Base-by-base conservation (phyloP, 1,140 invertebrate genomes). In the Papilio polytes region DNA sequence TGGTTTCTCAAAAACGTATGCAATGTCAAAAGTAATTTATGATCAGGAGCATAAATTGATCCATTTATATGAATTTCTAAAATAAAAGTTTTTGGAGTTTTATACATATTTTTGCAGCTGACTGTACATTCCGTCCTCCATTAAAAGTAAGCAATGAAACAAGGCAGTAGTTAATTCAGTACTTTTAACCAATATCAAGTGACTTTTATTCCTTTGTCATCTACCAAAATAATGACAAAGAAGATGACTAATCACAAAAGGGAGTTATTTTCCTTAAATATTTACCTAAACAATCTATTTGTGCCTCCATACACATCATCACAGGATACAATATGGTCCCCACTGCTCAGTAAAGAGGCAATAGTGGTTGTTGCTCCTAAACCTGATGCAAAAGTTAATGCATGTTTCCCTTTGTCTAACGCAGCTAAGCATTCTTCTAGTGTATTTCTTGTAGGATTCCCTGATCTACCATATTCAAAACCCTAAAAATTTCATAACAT, bases 261-360 rank as follows among this genome's bases (percentile, higher is more conserved):
- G 36, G 36, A 41, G 0, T 41, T 8, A 41, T 41, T 41, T 41
- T 41, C 36, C 36, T 41, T 41, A 41, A 41, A 41, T 41, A 81
- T 77, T 82, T 82, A 94, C 95, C 94, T 95, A 73, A 97, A 96
- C 20, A 96, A 95, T 85, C 97, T 95, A 84, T 97, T 97, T 4
- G 98, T 99, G 18, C 98, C 99, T 79, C 99, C 99, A 91, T 99
- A 99, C 9, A 99, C 95, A 95, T 99, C 99, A 94, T 99, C 98
- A 82, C 98, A 97, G 81, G 97, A 97, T 48, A 99, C 90, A 7
- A 99, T 96, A 90, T 99, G 98, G 94, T 99, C 99, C 0, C 99
- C 99, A 82, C 95, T 82, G 76, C 96, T 96, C 0, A 99, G 93
- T 77, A 99, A 91, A 73, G 97, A 96, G 0, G 96, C 95, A 1